phyloP scores from a whole-genome alignment of 2,797 vertebrate genomes.

The Gastrophryne carolinensis region DNA sequence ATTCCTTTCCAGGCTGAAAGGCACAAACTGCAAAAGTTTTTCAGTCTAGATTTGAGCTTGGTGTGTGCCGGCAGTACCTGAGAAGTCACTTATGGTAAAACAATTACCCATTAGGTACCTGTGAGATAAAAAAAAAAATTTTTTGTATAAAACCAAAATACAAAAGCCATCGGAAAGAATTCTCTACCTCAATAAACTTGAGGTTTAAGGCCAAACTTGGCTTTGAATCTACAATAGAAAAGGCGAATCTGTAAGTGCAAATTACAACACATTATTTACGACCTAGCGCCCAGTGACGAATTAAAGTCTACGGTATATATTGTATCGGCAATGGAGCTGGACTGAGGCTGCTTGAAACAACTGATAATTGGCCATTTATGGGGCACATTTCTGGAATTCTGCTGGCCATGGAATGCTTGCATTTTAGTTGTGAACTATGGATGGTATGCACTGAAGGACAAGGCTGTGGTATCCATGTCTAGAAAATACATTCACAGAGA shows the following conservation, averaged over 20 bases:
- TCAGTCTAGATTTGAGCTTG: background rate
- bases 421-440: background rate
- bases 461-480: background rate
- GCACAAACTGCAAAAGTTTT: slow-evolving; percentile 13
- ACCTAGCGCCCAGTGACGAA: background rate
- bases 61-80: slow-evolving; percentile 5
- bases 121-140: background rate
- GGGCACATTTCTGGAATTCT: background rate
- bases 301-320: background rate
- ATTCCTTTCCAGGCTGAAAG: slow-evolving; percentile 15
- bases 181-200: background rate
- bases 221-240: background rate
- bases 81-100: slow-evolving; percentile 1
- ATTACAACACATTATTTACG: slow-evolving; percentile 7
- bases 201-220: slow-evolving; percentile 22
- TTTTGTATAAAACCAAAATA: background rate
- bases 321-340: background rate
- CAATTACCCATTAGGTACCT: background rate
- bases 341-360: too few species aligned
- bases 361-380: background rate
- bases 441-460: background rate
- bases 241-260: slow-evolving; percentile 37
- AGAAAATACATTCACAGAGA: background rate
- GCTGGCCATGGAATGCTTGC: slow-evolving; percentile 18
- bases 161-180: slow-evolving; percentile 12